Base-by-base conservation (phyloP, 92 coral and sea anemone species). In the Desmophyllum pertusum region DNA sequence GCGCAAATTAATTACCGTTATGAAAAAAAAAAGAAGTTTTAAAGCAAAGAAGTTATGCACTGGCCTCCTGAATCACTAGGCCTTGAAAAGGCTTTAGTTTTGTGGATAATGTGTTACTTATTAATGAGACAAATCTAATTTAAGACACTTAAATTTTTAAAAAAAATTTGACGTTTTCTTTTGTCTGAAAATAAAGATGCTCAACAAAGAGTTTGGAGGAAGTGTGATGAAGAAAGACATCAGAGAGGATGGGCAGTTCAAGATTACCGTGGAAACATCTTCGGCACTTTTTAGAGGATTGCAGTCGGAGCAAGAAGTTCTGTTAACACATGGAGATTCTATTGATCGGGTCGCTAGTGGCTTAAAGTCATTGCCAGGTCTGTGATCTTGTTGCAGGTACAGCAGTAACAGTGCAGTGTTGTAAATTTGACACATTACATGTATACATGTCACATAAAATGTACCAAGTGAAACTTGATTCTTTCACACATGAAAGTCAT, bases 171-270 rank as follows among this genome's bases (percentile, higher is more conserved):
- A 6, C 36, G 18, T 52, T 25, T 48, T 27, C 30, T 52, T 25
- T 4, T 74, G 37, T 86, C 42, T 75, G 6, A 66, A n/a, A 74
- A 29, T 73, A 43, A 68, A 97, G 99, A 84, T 97, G 95, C 77
- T 97, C 51, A 97, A 97, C 71, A 88, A 90, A 67, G 95, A 93
- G 68, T 97, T 92, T 91, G 98, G 99, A n/a, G 99, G 99, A n/a
- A 87, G 88, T 68, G 99, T 97, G n/a, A 77, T 82, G 65, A 95
- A 92, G 77, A 97, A 95, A 89, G 93, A 89, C 35, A 83, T 88
- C 74, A 93, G 99, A 51, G 99, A 97, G 79, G 99, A 97, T 89
- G 99, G 99, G 3, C 94, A 93, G 68, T 97, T 97, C 75, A 91
- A 75, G 68, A 72, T 97, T 8, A 80, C 75, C 43, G 87, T 97